Percentiles rank a stretch among this genome's conserved stretches.
These are phyloP conservation scores for Psammodynastes pulverulentus DNA, from an alignment of 2,113 vertebrate genomes.

Conservation along the genomic window DNA sequence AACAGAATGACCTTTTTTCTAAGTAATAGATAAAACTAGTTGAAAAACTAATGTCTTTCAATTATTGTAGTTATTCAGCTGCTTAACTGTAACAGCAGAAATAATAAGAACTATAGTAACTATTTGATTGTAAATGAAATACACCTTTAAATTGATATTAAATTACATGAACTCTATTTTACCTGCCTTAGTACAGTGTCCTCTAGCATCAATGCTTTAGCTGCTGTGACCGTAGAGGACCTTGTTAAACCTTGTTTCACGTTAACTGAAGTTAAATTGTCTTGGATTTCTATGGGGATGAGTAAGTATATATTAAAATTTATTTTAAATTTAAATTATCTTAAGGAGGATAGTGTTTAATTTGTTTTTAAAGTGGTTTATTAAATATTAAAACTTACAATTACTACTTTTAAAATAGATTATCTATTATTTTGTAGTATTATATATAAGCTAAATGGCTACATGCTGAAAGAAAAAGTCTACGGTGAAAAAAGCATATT, in stretches of 20 bases:
- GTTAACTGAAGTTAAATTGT: conserved; percentile 72
- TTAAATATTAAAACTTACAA: background rate
- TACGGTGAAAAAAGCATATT: background rate
- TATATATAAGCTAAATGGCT: background rate
- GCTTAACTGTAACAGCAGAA: background rate
- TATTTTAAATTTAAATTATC: conserved; percentile 23
- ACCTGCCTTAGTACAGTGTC: conserved; percentile 79
- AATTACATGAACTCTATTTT: conserved; percentile 29
- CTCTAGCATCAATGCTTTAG: conserved; percentile 88
- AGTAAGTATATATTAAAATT: conserved; percentile 71
- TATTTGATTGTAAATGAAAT: background rate
- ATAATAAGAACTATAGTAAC: background rate
- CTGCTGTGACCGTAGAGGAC: conserved; percentile 87
- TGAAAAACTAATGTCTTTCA: background rate
- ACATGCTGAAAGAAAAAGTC: background rate
- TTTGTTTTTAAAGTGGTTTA: background rate
- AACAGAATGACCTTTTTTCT: background rate
- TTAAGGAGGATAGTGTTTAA: background rate
- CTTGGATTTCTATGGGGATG: conserved; percentile 84
- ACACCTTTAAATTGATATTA: background rate
- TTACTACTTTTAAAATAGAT: background rate
- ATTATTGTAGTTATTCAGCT: background rate
- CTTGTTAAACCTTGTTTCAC: conserved; percentile 72
- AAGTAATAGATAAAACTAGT: background rate
- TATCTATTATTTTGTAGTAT: background rate